Percentiles rank a stretch among this genome's conserved stretches.
Evolutionary conservation across 1,140 invertebrate genomes (phyloP).

Genomic region (Calephelis nemesis): DNA sequence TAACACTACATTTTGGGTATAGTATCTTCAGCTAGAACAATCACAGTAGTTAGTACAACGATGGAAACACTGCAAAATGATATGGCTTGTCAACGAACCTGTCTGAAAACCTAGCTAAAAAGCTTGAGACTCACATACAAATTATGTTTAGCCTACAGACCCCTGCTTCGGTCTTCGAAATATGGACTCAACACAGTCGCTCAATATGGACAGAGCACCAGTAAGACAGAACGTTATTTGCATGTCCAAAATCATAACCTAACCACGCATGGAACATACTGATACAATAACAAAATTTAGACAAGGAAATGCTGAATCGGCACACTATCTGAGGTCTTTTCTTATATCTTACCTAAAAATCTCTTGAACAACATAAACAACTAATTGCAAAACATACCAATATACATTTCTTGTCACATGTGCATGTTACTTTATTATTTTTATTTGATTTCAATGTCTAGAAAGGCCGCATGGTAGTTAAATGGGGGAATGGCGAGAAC

Average conservation of each 20-base stretch:
- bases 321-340: constrained; percentile 3
- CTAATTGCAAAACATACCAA: constrained; percentile 16
- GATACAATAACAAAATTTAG: too few relatives aligned
- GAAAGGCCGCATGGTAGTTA: constrained; percentile 77
- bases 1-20: not conserved
- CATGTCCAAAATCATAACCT: constrained; percentile 42
- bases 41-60: not conserved
- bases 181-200: constrained; percentile 56
- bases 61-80: not conserved
- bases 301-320: not conserved
- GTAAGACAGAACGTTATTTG: constrained; percentile 60
- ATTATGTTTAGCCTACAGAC: constrained; percentile 63
- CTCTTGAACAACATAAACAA: not conserved
- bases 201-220: constrained; percentile 60
- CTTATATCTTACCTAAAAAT: not conserved
- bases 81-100: not conserved
- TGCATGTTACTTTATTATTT: constrained; percentile 69
- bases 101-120: constrained; percentile 13
- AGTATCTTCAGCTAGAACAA: not conserved
- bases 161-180: constrained; percentile 69
- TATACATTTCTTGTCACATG: constrained; percentile 26
- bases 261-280: constrained; percentile 15
- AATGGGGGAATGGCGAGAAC: constrained; percentile 71
- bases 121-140: constrained; percentile 22
- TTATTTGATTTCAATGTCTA: constrained; percentile 70